phyloP scores from a whole-genome alignment of 2,113 vertebrate genomes.

The Asarcornis scutulata region DNA sequence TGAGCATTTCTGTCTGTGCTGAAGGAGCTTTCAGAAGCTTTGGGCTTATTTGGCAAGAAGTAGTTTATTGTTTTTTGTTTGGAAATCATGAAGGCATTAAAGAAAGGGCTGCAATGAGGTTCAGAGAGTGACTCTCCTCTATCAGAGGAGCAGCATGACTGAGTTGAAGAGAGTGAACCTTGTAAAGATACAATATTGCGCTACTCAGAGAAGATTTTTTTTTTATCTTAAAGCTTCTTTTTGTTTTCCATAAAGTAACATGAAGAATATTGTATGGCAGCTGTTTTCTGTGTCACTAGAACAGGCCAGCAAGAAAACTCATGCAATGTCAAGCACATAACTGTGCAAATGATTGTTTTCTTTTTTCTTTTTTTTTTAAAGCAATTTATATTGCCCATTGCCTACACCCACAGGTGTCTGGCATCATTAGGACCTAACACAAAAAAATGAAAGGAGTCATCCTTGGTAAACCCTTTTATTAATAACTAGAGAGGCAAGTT shows the following conservation, averaged over 20 bases:
- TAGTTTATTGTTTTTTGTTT: not conserved
- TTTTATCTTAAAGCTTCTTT: not conserved
- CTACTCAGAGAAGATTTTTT: not conserved
- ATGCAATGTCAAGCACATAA: not conserved
- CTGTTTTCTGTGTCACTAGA: not conserved
- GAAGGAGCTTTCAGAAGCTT: not conserved
- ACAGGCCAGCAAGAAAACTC: not conserved
- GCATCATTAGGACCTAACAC: not conserved
- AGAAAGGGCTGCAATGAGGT: not conserved
- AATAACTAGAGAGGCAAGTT: not conserved
- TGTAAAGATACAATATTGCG: accelerated
- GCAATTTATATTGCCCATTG: not conserved
- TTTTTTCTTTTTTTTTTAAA: not conserved
- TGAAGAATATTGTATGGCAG: not conserved
- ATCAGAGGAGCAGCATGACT: not conserved
- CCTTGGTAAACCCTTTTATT: not conserved
- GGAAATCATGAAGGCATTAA: not conserved
- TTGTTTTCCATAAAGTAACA: not conserved
- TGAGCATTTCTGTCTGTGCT: not conserved
- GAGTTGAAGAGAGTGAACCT: not conserved
- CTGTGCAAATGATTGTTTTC: not conserved
- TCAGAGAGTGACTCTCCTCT: not conserved
- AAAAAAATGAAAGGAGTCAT: not conserved
- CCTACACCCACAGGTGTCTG: not conserved
- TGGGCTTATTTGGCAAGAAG: not conserved